Base-by-base conservation (phyloP, 2,113 vertebrate genomes). In the Equus quagga region DNA sequence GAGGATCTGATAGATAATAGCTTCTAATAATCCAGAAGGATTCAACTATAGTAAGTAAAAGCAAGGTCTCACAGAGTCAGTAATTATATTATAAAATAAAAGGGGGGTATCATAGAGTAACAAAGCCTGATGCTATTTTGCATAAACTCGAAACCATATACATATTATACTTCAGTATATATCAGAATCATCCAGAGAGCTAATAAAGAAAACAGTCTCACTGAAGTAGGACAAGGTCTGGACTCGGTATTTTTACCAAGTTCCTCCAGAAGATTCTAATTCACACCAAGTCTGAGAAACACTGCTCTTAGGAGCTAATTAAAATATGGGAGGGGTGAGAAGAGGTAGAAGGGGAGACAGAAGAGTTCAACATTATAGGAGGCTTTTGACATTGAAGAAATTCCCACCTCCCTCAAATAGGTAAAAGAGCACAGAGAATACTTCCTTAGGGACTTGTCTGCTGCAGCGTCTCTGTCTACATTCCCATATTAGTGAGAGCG, bases 141-240 rank as follows among this genome's bases (percentile, higher is more conserved):
- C 23, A 44, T 13, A 87, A 28, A 62, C 14, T 33, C 91, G 60
- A 94, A 70, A 60, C 11, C 10, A 41, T 5, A 17, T 18, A 36
- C 6, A 36, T 1, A 11, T 10, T 69, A 67, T 51, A 46, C n/a
- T 75, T 51, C 2, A 1, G 31, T 36, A 51, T 82, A 17, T 26
- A n/a, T n/a, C 24, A 85, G 67, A 93, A 28, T 89, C 33, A n/a
- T 3, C 8, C 14, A 17, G 18, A 60, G 21, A 58, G 2, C 26
- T 73, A 69, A 76, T 67, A 72, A 60, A 88, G 31, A 36, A 79
- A 88, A 83, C 14, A 23, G 46, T 1, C 2, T 73, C 26, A 51
- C 0, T 21, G 33, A 75, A 56, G 17, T 14, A 76, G 56, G 18
- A 78, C 21, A 81, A 81, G 3, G 2, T 12, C 11, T 44, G 4